Evolutionary conservation across 2,797 vertebrate species (phyloP).

Genomic region (Pelochelys cantorii): DNA sequence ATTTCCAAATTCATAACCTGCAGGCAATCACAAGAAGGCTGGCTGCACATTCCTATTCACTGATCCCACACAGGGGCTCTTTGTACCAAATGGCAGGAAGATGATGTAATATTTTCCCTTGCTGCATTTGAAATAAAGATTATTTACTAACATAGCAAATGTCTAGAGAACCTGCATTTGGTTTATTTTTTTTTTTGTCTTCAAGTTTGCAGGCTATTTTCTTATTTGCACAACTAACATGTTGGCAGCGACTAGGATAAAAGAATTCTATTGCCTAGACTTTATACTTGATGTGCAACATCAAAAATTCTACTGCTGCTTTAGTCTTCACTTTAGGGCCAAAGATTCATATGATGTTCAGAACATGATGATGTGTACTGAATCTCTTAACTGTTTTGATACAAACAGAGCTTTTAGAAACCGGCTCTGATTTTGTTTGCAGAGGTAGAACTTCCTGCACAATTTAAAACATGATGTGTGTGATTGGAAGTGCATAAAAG

Average conservation of each 20-base stretch:
- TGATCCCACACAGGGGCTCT: neutral
- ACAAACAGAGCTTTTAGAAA: neutral
- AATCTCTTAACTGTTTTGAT: neutral
- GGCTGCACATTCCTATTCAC: constrained; percentile 16
- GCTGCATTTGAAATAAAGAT: constrained; percentile 4
- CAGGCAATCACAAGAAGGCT: constrained; percentile 35
- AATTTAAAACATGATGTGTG: neutral
- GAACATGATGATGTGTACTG: neutral
- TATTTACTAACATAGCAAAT: neutral
- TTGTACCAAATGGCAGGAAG: neutral
- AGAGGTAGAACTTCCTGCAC: neutral
- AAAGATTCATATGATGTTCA: neutral
- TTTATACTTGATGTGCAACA: neutral
- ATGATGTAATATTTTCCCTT: neutral
- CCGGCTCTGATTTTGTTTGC: neutral
- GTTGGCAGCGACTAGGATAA: neutral
- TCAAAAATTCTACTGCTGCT: neutral
- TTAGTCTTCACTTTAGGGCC: neutral
- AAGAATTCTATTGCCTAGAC: neutral
- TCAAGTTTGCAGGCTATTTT: constrained; percentile 9
- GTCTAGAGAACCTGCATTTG: neutral
- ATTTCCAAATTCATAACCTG: constrained; percentile 45
- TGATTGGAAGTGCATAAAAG: neutral
- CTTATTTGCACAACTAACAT: constrained; percentile 17
- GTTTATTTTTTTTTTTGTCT: neutral